Conservation (phyloP, 2,888 invertebrate genomes). For the Yponomeuta cagnagella region DNA sequence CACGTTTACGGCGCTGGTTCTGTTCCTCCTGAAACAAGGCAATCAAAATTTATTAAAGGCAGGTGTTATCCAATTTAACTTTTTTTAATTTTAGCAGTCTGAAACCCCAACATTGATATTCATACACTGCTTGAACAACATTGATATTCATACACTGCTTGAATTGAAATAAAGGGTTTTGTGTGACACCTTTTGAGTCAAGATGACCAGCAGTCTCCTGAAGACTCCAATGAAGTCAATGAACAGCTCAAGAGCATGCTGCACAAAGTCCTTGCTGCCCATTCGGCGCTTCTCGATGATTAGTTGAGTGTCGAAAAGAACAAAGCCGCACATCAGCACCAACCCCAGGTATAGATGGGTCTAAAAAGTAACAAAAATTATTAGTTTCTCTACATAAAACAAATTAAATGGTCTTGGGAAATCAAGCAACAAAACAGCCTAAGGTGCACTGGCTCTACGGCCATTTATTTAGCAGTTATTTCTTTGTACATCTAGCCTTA, state of each 20-base stretch:
- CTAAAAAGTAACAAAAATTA: constrained; percentile 52
- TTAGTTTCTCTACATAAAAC: background rate
- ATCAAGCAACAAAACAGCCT: too few species aligned
- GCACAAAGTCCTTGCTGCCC: constrained; percentile 95
- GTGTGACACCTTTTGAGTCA: constrained; percentile 86
- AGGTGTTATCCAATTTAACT: too few species aligned
- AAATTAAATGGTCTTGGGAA: too few species aligned
- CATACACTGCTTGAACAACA: too few species aligned
- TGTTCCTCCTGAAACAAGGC: constrained; percentile 61
- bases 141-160: too few species aligned
- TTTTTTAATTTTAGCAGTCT: too few species aligned
- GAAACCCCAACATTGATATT: too few species aligned
- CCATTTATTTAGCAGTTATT: too few species aligned
- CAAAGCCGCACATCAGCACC: constrained; percentile 94
- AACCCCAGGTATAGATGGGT: constrained; percentile 91
- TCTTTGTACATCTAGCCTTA: too few species aligned
- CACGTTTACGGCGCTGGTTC: constrained; percentile 69
- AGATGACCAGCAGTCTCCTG: constrained; percentile 91
- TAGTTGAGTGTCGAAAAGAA: constrained; percentile 97
- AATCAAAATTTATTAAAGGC: background rate
- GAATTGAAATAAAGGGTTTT: too few species aligned
- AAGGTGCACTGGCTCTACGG: too few species aligned
- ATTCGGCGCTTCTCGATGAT: constrained; percentile 94
- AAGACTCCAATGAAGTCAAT: constrained; percentile 96
- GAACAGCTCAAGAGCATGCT: constrained; percentile 94